Base-by-base conservation (phyloP, 2,113 vertebrate species). In the Brienomyrus longianalis region DNA sequence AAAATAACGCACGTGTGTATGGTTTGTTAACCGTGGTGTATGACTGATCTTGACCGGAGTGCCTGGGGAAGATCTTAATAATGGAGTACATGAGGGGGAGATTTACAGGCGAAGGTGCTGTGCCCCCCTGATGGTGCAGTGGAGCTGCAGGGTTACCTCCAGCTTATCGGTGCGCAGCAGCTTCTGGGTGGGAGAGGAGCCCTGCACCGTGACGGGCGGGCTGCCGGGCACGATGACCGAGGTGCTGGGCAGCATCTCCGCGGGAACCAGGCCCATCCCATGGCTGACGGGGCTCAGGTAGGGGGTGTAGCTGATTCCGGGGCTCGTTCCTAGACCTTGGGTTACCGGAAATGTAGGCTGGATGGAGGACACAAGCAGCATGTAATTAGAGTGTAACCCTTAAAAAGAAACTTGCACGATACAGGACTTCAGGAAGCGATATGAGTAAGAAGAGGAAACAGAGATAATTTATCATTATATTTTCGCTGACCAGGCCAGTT, bases 91-190 rank as follows among this genome's bases (percentile, higher is more conserved):
- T 17, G 70, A 77, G 70, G 39, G 66, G 27, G n/a, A 35, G 66
- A 70, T 70, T 27, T 70, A 2, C 23, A 35, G 66, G 27, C 13
- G 66, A 74, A 5, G n/a, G n/a, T n/a, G 7, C 59, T 11, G 6
- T 11, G 3, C 51, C 66, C 66, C 70, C 70, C 43, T 17, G 31
- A 47, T 21, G 43, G 31, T 6, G 1, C 80, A 3, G 8, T 11
- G n/a, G 62, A 66, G 62, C n/a, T 2, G 2, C 62, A 66, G 62
- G 83, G 94, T 95, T 97, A 99, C 98, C 98, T 99, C 98, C 93
- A 99, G 95, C 93, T 99, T 99, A 96, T 99, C 98, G 90, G 98
- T 98, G 93, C 98, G 97, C 95, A 99, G 97, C 91, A 99, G 97
- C 92, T 99, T 99, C 96, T 99, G 98, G 90, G 96, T 97, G 93